Conservation (phyloP, 2,113 vertebrate genomes). For the Tetrax tetrax region DNA sequence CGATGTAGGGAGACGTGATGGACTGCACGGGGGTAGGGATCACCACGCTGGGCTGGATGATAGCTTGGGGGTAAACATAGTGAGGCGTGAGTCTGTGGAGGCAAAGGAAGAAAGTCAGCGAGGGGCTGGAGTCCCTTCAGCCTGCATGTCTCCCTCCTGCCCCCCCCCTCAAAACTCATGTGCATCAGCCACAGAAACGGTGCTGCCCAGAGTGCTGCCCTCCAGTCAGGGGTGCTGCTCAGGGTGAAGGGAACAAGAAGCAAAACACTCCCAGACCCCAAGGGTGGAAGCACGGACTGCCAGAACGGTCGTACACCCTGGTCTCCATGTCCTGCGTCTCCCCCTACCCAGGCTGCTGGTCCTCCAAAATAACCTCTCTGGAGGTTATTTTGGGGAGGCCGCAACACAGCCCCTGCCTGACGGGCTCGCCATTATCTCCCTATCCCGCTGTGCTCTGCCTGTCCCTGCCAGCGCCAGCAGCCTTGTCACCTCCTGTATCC, state of each 20-base stretch:
- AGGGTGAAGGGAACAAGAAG: background rate
- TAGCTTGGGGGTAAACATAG: constrained; percentile 89
- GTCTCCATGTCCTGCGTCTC: fast-evolving
- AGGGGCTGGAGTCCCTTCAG: background rate
- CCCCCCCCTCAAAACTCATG: fast-evolving
- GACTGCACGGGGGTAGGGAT: constrained; percentile 86
- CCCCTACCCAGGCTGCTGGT: background rate
- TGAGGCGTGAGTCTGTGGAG: constrained; percentile 86
- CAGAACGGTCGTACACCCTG: background rate
- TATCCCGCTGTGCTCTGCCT: background rate
- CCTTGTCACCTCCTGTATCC: fast-evolving
- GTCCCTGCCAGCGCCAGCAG: background rate
- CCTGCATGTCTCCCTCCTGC: fast-evolving
- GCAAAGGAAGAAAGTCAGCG: background rate
- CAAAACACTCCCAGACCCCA: background rate
- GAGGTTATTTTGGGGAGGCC: too few relatives aligned
- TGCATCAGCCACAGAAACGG: background rate
- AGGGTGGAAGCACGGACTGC: background rate
- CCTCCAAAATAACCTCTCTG: background rate
- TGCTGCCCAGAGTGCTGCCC: background rate
- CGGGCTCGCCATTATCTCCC: background rate
- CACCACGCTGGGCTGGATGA: constrained; percentile 90
- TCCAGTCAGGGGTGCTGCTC: background rate
- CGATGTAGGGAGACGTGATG: constrained; percentile 86
- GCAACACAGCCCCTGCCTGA: fast-evolving